A percentile compares a stretch with the other conserved stretches of the same genome.
Conservation (phyloP, 1,140 invertebrate genomes). For the Macrocentrus cingulum region DNA sequence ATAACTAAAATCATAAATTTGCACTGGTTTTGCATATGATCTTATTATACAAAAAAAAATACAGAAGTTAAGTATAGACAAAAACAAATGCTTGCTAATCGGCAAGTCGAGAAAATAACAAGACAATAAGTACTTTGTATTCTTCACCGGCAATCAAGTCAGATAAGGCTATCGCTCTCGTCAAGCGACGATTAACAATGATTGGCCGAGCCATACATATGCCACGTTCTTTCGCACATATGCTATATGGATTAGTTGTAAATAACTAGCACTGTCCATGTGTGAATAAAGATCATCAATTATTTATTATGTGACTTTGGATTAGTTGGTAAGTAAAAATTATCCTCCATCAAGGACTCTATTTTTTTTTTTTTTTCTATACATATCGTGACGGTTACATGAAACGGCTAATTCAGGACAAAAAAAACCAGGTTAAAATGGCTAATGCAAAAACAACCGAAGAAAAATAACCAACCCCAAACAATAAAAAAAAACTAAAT, state of each 20-base stretch:
- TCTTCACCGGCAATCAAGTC: conserved; percentile 4
- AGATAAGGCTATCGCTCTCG: conserved; percentile 5
- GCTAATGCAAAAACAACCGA: too few species aligned
- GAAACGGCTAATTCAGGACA: too few species aligned
- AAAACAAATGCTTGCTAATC: neutral
- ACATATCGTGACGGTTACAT: too few species aligned
- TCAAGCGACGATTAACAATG: conserved; percentile 3
- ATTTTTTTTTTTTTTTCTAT: too few species aligned
- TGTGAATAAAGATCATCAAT: neutral
- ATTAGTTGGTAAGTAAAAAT: neutral
- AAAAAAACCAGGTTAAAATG: too few species aligned
- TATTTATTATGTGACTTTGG: neutral
- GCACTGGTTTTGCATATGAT: neutral
- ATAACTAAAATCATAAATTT: too few species aligned
- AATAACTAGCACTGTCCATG: neutral
- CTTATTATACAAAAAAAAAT: conserved; percentile 1
- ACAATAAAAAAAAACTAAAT: too few species aligned
- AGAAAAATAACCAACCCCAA: too few species aligned
- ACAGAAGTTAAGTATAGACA: neutral
- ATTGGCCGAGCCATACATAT: conserved; percentile 9
- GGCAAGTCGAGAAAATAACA: neutral
- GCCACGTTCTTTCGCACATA: conserved; percentile 3
- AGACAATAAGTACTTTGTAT: neutral
- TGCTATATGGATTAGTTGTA: neutral
- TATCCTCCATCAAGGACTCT: too few species aligned